Conservation (phyloP, 30 jellyfish, hydroid and myxozoan species). For the Mastigias papua region DNA sequence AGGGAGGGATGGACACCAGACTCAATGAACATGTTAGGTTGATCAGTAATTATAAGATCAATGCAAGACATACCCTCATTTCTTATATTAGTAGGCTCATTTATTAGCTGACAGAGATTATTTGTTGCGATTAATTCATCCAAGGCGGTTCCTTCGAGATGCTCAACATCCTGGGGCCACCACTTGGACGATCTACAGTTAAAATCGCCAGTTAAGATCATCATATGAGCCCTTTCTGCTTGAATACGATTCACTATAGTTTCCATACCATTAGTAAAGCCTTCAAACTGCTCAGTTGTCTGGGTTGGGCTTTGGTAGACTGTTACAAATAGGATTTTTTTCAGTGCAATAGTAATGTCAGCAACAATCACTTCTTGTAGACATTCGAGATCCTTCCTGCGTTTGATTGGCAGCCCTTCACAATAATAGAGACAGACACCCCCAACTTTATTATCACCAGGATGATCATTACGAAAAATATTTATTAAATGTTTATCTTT, state of each 20-base stretch:
- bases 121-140: constrained; percentile 47
- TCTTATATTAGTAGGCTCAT: constrained; percentile 49
- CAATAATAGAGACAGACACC: not conserved
- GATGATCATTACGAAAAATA: not conserved
- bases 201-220: no score
- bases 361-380: constrained; percentile 3
- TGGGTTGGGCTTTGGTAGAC: not conserved
- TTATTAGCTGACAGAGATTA: constrained; percentile 8
- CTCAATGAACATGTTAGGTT: no score
- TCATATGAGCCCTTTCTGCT: no score
- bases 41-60: no score
- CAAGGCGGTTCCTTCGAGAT: constrained; percentile 35
- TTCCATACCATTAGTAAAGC: no score
- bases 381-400: not conserved
- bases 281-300: no score
- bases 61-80: no score
- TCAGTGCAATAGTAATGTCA: not conserved
- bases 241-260: no score
- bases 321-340: not conserved
- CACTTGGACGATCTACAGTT: no score
- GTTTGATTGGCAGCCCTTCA: constrained; percentile 6
- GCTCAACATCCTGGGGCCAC: no score
- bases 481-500: no score
- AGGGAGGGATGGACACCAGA: no score
- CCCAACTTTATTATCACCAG: not conserved